Conservation (phyloP, 2,888 invertebrate genomes). For the Plusia festucae region DNA sequence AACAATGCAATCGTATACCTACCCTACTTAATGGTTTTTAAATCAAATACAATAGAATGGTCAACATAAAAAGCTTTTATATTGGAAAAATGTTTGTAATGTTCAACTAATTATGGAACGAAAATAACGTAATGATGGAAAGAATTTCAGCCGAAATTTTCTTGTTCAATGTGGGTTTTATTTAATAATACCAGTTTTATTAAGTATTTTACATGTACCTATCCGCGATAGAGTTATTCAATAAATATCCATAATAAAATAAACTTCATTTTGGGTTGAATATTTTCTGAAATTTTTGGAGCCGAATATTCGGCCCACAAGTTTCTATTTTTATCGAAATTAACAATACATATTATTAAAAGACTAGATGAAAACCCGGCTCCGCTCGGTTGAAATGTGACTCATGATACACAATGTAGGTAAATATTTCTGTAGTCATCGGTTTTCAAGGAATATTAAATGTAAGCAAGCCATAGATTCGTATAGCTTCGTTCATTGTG, state of each 20-base stretch:
- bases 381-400: too few relatives aligned
- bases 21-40: conserved; percentile 4
- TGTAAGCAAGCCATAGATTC: too few relatives aligned
- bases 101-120: not conserved
- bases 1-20: not conserved
- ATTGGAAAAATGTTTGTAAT: not conserved
- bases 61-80: not conserved
- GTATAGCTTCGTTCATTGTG: too few relatives aligned
- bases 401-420: too few relatives aligned
- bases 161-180: not conserved
- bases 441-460: too few relatives aligned
- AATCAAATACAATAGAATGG: conserved; percentile 1
- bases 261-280: not conserved
- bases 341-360: not conserved
- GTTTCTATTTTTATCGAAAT: not conserved
- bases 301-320: conserved; percentile 7
- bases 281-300: not conserved
- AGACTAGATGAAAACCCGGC: too few relatives aligned
- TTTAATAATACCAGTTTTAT: too few relatives aligned
- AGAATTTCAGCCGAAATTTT: not conserved
- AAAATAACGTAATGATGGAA: not conserved
- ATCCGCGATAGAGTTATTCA: too few relatives aligned
- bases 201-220: too few relatives aligned
- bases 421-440: too few relatives aligned
- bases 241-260: too few relatives aligned